These are phyloP conservation scores for Bos indicus DNA, from an alignment of 2,113 vertebrate species.

Conservation along the genomic window DNA sequence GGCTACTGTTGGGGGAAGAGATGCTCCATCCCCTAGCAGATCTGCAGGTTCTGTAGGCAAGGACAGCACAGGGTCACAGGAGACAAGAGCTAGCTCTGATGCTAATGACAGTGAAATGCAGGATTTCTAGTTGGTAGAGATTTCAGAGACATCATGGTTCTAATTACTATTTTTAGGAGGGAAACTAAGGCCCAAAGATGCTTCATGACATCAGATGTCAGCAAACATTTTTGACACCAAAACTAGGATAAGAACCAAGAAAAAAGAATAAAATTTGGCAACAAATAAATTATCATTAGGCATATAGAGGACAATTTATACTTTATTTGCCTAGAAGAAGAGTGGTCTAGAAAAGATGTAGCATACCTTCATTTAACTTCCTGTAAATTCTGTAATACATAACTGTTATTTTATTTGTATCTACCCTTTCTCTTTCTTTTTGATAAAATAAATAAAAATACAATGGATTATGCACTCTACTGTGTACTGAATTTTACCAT, in stretches of 20 bases:
- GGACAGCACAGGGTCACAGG: accelerated
- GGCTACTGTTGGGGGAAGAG: neutral
- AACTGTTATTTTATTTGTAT: neutral
- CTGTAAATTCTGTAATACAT: neutral
- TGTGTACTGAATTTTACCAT: neutral
- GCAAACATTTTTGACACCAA: neutral
- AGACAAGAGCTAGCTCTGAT: neutral
- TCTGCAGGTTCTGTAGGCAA: neutral
- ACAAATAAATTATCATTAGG: neutral
- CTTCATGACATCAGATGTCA: neutral
- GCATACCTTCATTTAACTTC: neutral
- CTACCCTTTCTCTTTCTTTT: neutral
- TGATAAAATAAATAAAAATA: neutral
- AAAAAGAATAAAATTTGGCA: neutral
- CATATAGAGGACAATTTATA: neutral
- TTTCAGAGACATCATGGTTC: neutral
- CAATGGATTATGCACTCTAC: neutral
- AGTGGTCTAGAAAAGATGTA: neutral
- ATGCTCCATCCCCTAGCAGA: neutral
- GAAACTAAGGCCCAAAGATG: neutral
- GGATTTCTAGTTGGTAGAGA: neutral
- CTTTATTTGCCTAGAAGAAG: neutral
- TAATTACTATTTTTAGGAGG: neutral
- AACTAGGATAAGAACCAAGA: neutral
- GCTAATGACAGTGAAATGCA: neutral